Evolutionary conservation across 2,888 invertebrate species (phyloP).

Genomic region (Synanthedon tipuliformis): DNA sequence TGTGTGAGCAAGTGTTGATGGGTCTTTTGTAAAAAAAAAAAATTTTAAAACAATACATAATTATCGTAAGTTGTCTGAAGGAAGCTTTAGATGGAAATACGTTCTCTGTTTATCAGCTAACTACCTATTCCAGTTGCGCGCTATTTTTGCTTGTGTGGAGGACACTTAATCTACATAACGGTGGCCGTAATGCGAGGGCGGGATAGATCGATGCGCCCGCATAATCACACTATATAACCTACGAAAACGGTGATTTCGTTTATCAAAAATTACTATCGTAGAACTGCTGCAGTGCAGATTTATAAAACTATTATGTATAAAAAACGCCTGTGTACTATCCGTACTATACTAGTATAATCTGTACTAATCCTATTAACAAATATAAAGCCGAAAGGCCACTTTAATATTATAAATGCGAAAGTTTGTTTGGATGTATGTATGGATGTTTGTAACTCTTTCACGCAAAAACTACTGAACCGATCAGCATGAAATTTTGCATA

Average conservation of each 20-base stretch:
- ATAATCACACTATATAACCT: not conserved
- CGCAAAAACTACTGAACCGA: too few species aligned
- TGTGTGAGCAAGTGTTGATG: too few species aligned
- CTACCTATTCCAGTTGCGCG: constrained; percentile 1
- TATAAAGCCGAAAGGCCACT: too few species aligned
- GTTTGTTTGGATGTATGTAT: too few species aligned
- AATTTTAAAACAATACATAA: too few species aligned
- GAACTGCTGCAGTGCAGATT: not conserved
- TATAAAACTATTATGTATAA: not conserved
- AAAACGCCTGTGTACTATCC: too few species aligned
- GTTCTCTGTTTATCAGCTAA: constrained; percentile 18
- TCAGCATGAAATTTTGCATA: too few species aligned
- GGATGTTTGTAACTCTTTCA: too few species aligned
- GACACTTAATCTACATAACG: constrained; percentile 46
- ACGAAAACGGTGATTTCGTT: not conserved
- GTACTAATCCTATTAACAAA: too few species aligned
- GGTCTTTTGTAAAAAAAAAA: too few species aligned
- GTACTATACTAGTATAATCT: too few species aligned
- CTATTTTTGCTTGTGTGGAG: constrained; percentile 16
- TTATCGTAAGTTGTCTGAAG: not conserved
- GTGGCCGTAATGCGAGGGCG: constrained; percentile 17
- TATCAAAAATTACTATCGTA: not conserved
- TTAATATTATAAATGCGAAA: too few species aligned
- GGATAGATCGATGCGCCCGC: not conserved
- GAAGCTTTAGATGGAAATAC: not conserved